A percentile compares a stretch with the other conserved stretches of the same genome.
Evolutionary conservation across 1,140 invertebrate species (phyloP).

Genomic region (Drosophila saltans): DNA sequence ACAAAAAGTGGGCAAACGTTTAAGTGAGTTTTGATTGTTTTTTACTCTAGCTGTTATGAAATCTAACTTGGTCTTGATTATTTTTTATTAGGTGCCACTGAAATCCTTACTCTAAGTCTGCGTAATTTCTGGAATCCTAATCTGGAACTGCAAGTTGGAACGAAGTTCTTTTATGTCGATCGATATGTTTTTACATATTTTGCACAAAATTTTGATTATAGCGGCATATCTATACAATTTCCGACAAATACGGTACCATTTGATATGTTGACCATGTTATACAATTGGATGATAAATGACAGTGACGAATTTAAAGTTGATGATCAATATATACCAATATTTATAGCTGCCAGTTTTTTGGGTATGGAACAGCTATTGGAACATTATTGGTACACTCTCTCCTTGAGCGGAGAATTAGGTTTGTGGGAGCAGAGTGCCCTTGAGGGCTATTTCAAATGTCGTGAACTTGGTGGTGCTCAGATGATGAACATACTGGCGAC

Average conservation of each 20-base stretch:
- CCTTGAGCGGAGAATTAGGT: not conserved
- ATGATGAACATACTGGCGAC: slow-evolving; percentile 27
- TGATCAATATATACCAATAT: slow-evolving; percentile 15
- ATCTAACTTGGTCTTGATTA: not conserved
- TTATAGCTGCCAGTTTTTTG: slow-evolving; percentile 25
- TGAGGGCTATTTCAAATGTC: slow-evolving; percentile 1
- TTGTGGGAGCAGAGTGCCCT: slow-evolving; percentile 41
- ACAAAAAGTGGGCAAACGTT: rapidly evolving
- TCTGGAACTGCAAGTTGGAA: slow-evolving; percentile 41
- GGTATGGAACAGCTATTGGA: slow-evolving; percentile 12
- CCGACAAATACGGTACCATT: slow-evolving; percentile 22
- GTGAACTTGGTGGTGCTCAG: not conserved
- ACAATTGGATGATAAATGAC: slow-evolving; percentile 40
- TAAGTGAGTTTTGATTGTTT: not conserved
- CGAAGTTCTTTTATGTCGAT: slow-evolving; percentile 25
- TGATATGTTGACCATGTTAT: slow-evolving; percentile 19
- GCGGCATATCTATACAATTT: slow-evolving; percentile 16
- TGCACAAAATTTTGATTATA: not conserved
- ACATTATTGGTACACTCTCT: slow-evolving; percentile 30
- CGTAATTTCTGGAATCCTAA: slow-evolving; percentile 28
- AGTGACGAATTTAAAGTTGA: not conserved
- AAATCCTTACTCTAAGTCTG: not conserved
- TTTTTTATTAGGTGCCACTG: slow-evolving; percentile 11
- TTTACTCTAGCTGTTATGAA: not conserved
- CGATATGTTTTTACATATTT: slow-evolving; percentile 32